Percentiles rank a stretch among this genome's conserved stretches.
Evolutionary conservation across 2,797 vertebrate species (phyloP).

Genomic region (Epinephelus awoara): DNA sequence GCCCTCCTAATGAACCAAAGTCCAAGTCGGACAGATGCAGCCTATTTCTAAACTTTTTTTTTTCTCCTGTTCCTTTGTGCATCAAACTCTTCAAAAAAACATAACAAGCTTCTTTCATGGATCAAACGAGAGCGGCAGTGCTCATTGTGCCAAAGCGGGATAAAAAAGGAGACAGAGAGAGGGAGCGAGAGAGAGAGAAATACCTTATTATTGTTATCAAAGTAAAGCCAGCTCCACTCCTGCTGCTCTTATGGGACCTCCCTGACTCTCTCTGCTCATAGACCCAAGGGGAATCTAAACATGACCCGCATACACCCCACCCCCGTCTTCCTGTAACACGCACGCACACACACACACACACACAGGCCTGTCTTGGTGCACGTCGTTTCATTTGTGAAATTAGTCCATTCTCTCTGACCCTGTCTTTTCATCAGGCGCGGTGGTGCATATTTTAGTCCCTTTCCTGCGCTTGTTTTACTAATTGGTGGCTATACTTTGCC

Average conservation of each 20-base stretch:
- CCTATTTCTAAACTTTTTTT: conserved; percentile 63
- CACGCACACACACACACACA: conserved; percentile 49
- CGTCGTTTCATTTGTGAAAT: conserved; percentile 86
- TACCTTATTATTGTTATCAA: conserved; percentile 86
- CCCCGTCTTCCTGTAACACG: conserved; percentile 53
- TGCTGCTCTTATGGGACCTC: conserved; percentile 80
- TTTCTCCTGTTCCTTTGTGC: conserved; percentile 65
- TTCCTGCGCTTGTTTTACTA: conserved; percentile 88
- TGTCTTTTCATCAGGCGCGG: conserved; percentile 86
- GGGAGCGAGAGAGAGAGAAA: conserved; percentile 48
- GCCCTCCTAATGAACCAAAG: conserved; percentile 68
- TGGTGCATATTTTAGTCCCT: conserved; percentile 87
- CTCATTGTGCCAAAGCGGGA: conserved; percentile 79
- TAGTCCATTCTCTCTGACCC: conserved; percentile 88
- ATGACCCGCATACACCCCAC: conserved; percentile 74
- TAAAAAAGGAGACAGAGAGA: conserved; percentile 41
- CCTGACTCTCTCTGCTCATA: conserved; percentile 67
- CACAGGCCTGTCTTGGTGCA: conserved; percentile 59
- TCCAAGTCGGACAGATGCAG: conserved; percentile 72
- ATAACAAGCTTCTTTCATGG: conserved; percentile 79
- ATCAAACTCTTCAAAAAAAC: conserved; percentile 75
- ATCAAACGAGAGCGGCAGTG: conserved; percentile 76
- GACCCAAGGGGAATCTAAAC: conserved; percentile 78
- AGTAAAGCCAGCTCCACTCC: conserved; percentile 78
- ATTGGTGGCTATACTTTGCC: conserved; percentile 90